These are phyloP conservation scores for Tachyglossus aculeatus DNA, from an alignment of 2,797 vertebrate species.

Conservation along the genomic window DNA sequence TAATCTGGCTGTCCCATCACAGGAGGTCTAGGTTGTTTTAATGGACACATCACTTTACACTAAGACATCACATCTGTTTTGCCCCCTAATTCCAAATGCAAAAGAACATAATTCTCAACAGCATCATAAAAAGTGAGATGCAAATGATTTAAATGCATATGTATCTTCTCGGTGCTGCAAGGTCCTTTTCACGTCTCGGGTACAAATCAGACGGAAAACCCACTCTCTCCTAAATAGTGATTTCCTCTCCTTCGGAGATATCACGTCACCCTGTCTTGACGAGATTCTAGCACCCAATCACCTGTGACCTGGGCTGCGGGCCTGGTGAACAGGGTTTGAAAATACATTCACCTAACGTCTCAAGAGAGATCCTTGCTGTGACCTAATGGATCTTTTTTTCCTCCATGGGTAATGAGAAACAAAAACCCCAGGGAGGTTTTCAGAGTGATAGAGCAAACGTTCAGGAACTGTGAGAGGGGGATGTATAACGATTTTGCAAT, in stretches of 20 bases:
- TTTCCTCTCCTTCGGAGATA: constrained; percentile 20
- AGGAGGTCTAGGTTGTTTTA: constrained; percentile 57
- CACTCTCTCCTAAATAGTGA: constrained; percentile 2
- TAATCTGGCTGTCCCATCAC: constrained; percentile 17
- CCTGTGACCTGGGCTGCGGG: too few species aligned
- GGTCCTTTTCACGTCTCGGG: constrained; percentile 60
- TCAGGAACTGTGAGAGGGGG: neutral
- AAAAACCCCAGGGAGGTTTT: neutral
- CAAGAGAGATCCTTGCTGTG: neutral
- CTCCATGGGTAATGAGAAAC: neutral
- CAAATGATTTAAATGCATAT: constrained; percentile 69
- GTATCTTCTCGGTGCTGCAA: constrained; percentile 58
- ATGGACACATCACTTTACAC: constrained; percentile 52
- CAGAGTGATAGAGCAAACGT: neutral
- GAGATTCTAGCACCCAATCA: too few species aligned
- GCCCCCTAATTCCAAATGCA: constrained; percentile 63
- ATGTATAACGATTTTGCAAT: too few species aligned
- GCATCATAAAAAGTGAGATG: constrained; percentile 54
- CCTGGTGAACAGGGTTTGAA: neutral
- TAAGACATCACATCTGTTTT: constrained; percentile 62
- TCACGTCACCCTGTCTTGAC: too few species aligned
- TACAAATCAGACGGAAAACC: constrained; percentile 63
- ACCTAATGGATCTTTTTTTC: neutral
- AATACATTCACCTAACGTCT: neutral
- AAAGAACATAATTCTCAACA: constrained; percentile 53